Evolutionary conservation across 2,797 vertebrate species (phyloP), one percentile per base, ranked within the genome.

Genomic region (Botia kubotai): DNA sequence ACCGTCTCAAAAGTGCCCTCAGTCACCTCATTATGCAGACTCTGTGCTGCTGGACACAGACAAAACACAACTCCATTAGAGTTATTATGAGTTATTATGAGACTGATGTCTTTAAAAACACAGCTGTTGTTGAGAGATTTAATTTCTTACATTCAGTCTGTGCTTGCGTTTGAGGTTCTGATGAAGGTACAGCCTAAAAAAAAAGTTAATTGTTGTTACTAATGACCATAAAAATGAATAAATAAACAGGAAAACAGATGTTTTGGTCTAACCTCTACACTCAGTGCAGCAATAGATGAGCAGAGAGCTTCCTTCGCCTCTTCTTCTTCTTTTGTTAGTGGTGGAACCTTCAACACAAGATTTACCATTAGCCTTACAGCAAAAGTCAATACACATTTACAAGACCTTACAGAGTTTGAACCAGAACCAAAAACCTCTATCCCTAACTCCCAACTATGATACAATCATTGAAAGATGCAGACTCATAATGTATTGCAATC

Each of bases 281-380:
- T 75, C 26, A 79, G 72, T 17, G 79, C 77, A 36, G 39, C 65
- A 43, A 84, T 43, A 2, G 80, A 65, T 60, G 75, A 77, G 76
- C 85, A 86, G 26, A 92, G 85, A 60, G 87, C 52, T 14, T 89
- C 85, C 75, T 91, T 72, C 77, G 93, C 87, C 85, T 87, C 68
- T 84, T 89, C 87, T 78, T 96, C 94, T 29, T 92, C 93, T 85
- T 93, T 91, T 0, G 93, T 94, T 69, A 94, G 83, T 8, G 94
- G 91, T 2, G 82, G 89, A 50, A 85, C 78, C 96, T 97, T 81
- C 0, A 58, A 82, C 3, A 71, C 29, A 53, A 8, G 17, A 26
- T 16, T 11, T 8, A 0, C 10, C 13, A 16, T 77, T 46, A 21
- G 36, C 13, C 14, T 53, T 39, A 17, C 43, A 46, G 43, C 43